Percentiles rank a stretch among this genome's conserved stretches.
These are phyloP conservation scores for Ptychochromis oligacanthus DNA, from an alignment of 2,113 vertebrate species.

Conservation along the genomic window DNA sequence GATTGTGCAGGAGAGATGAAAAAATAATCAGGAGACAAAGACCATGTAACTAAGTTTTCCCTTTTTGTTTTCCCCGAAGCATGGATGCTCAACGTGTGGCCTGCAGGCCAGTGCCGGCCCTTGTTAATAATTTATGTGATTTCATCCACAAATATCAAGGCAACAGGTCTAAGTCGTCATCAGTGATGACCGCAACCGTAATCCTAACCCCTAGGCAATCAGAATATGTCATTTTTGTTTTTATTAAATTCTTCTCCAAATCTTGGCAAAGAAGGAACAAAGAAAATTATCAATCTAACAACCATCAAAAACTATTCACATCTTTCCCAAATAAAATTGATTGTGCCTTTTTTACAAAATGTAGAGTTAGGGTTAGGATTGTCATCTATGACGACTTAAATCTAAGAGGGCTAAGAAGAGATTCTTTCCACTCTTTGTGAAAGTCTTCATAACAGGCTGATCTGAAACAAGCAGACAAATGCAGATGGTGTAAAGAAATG, in stretches of 20 bases:
- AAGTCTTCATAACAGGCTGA: too few relatives aligned
- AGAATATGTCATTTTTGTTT: neutral
- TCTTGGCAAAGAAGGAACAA: neutral
- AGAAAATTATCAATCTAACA: neutral
- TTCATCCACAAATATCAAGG: too few relatives aligned
- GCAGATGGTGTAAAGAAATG: too few relatives aligned
- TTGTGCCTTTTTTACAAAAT: neutral
- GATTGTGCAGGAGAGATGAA: neutral
- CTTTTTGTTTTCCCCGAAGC: neutral
- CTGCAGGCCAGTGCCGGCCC: neutral
- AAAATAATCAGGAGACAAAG: neutral
- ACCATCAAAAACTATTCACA: neutral
- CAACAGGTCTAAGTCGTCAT: neutral
- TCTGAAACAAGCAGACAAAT: too few relatives aligned
- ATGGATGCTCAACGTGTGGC: neutral
- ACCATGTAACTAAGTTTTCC: neutral
- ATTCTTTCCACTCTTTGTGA: too few relatives aligned
- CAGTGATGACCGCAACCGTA: rapidly evolving
- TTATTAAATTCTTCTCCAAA: neutral
- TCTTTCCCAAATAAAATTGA: neutral
- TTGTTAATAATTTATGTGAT: neutral
- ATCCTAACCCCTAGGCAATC: neutral
- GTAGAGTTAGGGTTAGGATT: neutral
- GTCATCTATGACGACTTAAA: neutral
- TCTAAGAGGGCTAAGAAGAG: neutral